Base-by-base conservation (phyloP, 2,888 invertebrate genomes). In the Acleris holmiana region DNA sequence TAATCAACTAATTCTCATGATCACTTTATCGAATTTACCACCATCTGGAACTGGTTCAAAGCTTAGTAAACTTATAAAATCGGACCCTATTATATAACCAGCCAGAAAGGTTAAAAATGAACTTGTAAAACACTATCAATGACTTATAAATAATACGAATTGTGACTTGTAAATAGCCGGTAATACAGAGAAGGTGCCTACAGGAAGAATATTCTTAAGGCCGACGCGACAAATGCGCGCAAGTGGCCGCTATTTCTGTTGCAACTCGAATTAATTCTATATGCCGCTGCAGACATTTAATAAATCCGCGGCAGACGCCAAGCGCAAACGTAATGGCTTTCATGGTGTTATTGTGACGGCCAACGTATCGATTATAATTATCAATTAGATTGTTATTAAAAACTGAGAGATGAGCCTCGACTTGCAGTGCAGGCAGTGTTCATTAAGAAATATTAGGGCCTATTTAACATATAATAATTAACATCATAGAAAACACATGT, bases 241-340 rank as follows among this genome's bases (percentile, higher is more conserved):
- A 68, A 75, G 74, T 77, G 70, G 67, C 68, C 73, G 78, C 80
- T 83, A 82, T 83, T 83, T 82, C 70, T 74, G 77, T 67, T 63
- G 66, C 70, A 69, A 64, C 68, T 69, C 71, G 69, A 75, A 79
- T 71, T 71, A 70, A 75, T 79, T 78, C 75, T 72, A 77, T 75
- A 41, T 19, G 76, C 68, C 64, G 67, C 71, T 69, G 71, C 66
- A 68, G 67, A 59, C 68, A 73, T 73, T 67, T 54, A 60, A 29
- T 51, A 61, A 60, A 29, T 51, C 58, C 50, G 54, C 57, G 56
- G 50, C 49, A 54, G 64, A 57, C 54, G 63, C 48, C 67, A 44
- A 71, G 66, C 66, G 63, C 50, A 53, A 64, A 69, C 68, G 68
- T 68, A 73, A 70, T 71, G 71, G 67, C 69, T 67, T 63, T 75